Conservation (phyloP, 2,113 vertebrate species). For the Poecile atricapillus region DNA sequence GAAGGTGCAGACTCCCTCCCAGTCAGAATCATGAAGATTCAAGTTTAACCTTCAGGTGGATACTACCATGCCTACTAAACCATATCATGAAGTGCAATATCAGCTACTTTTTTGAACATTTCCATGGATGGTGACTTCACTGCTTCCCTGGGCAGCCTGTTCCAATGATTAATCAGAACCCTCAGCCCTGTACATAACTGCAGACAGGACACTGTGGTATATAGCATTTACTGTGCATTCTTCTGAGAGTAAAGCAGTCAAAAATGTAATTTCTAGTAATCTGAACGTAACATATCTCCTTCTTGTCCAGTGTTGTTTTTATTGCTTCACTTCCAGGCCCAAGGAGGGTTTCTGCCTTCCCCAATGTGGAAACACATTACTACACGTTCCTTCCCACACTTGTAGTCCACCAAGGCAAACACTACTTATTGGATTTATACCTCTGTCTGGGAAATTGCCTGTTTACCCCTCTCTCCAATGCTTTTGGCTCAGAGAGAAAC, state of each 20-base stretch:
- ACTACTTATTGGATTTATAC: not conserved
- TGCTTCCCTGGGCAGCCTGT: not conserved
- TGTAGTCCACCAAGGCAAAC: not conserved
- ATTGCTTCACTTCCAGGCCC: not conserved
- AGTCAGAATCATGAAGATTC: not conserved
- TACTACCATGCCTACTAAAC: not conserved
- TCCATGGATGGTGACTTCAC: not conserved
- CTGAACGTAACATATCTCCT: not conserved
- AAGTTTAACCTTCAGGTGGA: not conserved
- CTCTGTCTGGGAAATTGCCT: not conserved
- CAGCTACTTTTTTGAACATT: not conserved
- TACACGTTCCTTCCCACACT: not conserved
- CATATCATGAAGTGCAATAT: not conserved
- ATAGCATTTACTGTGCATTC: not conserved
- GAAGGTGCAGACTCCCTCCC: not conserved
- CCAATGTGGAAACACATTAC: not conserved
- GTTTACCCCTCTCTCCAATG: not conserved
- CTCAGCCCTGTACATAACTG: not conserved
- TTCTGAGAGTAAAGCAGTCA: not conserved
- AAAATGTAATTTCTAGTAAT: not conserved
- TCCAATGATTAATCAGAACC: not conserved
- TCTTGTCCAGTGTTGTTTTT: not conserved
- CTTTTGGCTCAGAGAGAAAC: not conserved
- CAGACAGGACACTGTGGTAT: not conserved
- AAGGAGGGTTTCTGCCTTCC: not conserved